Conservation (phyloP, 2,888 invertebrate species). For the Campoletis raptor region DNA sequence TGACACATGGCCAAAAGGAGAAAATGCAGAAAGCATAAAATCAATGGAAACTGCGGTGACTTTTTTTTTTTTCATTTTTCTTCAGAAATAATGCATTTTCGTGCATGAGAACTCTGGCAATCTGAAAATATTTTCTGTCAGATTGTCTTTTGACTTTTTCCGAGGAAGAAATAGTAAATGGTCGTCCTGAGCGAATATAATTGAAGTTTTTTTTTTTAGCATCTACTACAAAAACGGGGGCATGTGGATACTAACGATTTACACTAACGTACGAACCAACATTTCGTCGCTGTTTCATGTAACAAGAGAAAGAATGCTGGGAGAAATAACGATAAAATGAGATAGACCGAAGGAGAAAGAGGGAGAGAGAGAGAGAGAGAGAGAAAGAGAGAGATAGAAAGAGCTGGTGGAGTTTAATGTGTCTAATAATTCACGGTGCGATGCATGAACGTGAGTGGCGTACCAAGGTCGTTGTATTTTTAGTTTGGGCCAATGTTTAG, state of each 20-base stretch:
- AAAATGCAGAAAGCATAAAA: conserved; percentile 7
- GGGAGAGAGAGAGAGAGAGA: conserved; percentile 14
- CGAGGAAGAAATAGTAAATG: background rate
- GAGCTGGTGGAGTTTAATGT: conserved; percentile 76
- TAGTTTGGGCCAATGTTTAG: conserved; percentile 84
- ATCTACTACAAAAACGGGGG: conserved; percentile 12
- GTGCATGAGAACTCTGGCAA: background rate
- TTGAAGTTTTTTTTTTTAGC: conserved; percentile 37
- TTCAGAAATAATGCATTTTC: background rate
- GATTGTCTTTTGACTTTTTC: background rate
- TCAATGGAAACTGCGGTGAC: background rate
- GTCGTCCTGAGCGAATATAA: background rate
- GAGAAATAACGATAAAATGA: conserved; percentile 20
- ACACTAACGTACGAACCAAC: conserved; percentile 31
- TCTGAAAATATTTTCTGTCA: background rate
- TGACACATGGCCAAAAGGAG: conserved; percentile 78
- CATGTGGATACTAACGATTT: conserved; percentile 33
- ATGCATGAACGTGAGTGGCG: conserved; percentile 81
- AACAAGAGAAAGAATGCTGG: conserved; percentile 17
- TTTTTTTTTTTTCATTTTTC: background rate
- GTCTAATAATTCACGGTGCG: conserved; percentile 80
- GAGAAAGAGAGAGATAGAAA: conserved; percentile 36
- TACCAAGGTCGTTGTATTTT: conserved; percentile 84
- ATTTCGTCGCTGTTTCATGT: conserved; percentile 31
- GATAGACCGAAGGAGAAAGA: background rate